Evolutionary conservation across 2,113 vertebrate genomes (phyloP).

Genomic region (Cyphomyrus discorhynchus): DNA sequence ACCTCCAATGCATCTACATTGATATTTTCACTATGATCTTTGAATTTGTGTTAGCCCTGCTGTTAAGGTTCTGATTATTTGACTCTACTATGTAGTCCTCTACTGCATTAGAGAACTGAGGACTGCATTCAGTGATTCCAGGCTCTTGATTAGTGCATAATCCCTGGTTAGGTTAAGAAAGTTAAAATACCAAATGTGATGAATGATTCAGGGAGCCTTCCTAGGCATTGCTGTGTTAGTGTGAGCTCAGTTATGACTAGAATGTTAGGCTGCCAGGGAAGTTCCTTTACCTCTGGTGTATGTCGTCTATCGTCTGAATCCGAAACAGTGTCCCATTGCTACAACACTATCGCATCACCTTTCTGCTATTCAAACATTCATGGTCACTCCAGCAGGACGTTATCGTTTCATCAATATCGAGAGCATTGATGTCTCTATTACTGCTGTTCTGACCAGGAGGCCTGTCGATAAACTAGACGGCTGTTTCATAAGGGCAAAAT

Average conservation of each 20-base stretch:
- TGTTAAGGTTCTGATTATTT: background rate
- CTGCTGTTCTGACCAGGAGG: background rate
- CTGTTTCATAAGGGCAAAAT: background rate
- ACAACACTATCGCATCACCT: background rate
- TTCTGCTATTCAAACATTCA: background rate
- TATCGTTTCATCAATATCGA: conserved; percentile 14
- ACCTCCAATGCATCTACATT: background rate
- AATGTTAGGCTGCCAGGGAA: background rate
- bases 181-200: background rate
- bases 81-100: background rate
- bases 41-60: background rate
- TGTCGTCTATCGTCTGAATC: background rate
- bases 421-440: conserved; percentile 4
- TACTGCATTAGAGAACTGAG: background rate
- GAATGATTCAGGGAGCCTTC: background rate
- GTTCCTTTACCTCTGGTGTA: no score
- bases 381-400: background rate
- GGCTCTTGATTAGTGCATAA: background rate
- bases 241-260: background rate
- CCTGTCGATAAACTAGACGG: background rate
- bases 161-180: background rate
- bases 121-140: background rate
- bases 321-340: background rate
- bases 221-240: background rate
- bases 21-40: background rate